Base-by-base conservation (phyloP, 2,888 invertebrate genomes). In the Chrysina gloriosa region DNA sequence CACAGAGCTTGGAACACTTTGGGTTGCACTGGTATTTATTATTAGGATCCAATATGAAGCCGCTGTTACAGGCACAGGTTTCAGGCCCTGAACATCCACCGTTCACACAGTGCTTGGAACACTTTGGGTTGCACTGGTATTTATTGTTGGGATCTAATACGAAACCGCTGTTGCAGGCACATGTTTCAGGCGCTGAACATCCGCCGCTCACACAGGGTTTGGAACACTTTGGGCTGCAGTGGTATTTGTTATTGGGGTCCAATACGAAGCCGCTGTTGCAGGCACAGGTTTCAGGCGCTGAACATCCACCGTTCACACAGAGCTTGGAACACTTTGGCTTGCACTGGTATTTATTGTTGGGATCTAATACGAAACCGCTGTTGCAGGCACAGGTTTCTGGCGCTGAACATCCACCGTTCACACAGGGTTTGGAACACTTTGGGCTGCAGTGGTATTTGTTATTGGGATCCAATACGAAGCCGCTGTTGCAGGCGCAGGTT, bases 71-170 rank as follows among this genome's bases (percentile, higher is more conserved):
- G 14, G n/a, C n/a, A n/a, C n/a, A n/a, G n/a, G n/a, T n/a, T n/a
- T n/a, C n/a, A n/a, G n/a, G n/a, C n/a, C n/a, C n/a, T n/a, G n/a
- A n/a, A n/a, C n/a, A n/a, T n/a, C n/a, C n/a, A n/a, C n/a, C n/a
- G n/a, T 3, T 34, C 3, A 65, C 7, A 54, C 73, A 71, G 9
- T 67, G 25, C 25, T 58, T 61, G 5, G 58, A 65, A 68, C 81
- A 81, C 0, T 63, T 48, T 0, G 80, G 76, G 14, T 65, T 48
- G 42, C 81, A 81, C 11, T 63, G 61, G 45, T 70, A 67, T 23
- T 63, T 54, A 42, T 69, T 54, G 6, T 36, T 52, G 1, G 42
- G 14, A 42, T 67, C 68, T 0, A 19, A 5, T 19, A 36, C 42
- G 11, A 39, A 70, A 4, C 70, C 70, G 5, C 34, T 54, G 27